Evolutionary conservation across 2,888 invertebrate genomes (phyloP), one percentile per base, ranked within the genome.

Genomic region (Diarsia mendica): DNA sequence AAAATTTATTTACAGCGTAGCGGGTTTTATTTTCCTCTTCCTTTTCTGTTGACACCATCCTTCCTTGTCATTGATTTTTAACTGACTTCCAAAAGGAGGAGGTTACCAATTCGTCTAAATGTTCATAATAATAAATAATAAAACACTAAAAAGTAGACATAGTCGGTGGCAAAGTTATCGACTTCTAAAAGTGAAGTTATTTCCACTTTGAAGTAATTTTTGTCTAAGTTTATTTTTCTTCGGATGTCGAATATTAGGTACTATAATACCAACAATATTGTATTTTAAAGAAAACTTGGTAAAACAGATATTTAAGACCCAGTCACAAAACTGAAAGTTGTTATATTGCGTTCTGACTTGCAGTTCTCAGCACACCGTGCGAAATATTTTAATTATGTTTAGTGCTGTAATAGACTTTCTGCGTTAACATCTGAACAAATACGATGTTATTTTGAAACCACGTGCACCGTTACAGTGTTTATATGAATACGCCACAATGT

Each of bases 371-470:
- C 65, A 49, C 67, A 60, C 58, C 58, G 65, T 63, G 67, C 44
- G 58, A 77, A 73, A 77, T 83, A 80, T 85, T 85, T 86, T 82
- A 82, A 85, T 85, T 72, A 86, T 66, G 68, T 73, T 79, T 82
- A 85, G 86, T 85, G 84, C 84, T 78, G 66, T 76, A 70, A 81
- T 79, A 82, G 69, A 79, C 53, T 83, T 72, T 74, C 73, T 68
- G 70, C 64, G 67, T 75, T 83, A 76, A 72, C 76, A 75, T 75
- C 65, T 75, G 86, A 86, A 82, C 60, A 84, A 76, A 72, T 78
- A 74, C 64, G 67, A 72, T 61, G 66, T 79, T 51, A 58, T 73
- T 79, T 64, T 66, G 67, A 65, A 49, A 79, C 13, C 69, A 64
- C 55, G 67, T 53, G 64, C 69, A 73, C 23, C 55, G 68, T 49